Evolutionary conservation across 1,140 invertebrate genomes (phyloP).

Genomic region (Drosophila leontia): DNA sequence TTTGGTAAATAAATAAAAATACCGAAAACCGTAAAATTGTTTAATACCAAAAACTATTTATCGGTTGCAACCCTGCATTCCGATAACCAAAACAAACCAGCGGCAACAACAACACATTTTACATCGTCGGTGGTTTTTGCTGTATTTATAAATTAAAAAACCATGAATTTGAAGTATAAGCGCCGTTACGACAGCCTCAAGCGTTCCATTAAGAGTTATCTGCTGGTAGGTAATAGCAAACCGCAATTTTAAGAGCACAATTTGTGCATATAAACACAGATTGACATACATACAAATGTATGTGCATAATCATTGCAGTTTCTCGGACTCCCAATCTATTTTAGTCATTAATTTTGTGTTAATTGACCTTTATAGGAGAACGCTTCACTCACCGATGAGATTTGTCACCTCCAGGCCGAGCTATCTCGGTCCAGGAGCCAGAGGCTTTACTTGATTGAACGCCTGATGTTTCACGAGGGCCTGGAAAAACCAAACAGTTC

Average conservation of each 20-base stretch:
- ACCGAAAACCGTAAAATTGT: constrained; percentile 3
- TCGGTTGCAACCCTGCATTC: constrained; percentile 10
- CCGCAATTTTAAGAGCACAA: not conserved
- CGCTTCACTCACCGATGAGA: constrained; percentile 92
- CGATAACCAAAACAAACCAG: constrained; percentile 41
- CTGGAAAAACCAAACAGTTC: constrained; percentile 48
- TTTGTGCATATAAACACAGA: not conserved
- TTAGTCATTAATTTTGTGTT: not conserved
- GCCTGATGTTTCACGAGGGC: constrained; percentile 87
- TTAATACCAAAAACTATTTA: not conserved
- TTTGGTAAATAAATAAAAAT: constrained; percentile 13
- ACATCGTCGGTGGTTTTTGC: constrained; percentile 3
- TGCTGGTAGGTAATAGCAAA: constrained; percentile 8
- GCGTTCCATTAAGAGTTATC: constrained; percentile 26
- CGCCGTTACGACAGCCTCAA: constrained; percentile 31
- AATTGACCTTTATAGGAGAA: constrained; percentile 88
- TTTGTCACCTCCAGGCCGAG: constrained; percentile 90
- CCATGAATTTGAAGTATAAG: constrained; percentile 38
- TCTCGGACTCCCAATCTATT: not conserved
- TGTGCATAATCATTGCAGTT: not conserved
- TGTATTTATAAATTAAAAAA: constrained; percentile 38
- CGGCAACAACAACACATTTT: not conserved
- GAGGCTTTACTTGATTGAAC: constrained; percentile 89
- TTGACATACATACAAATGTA: not conserved
- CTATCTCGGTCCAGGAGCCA: constrained; percentile 90